These are phyloP conservation scores for Metalampra italica DNA, from an alignment of 2,888 invertebrate species.

Conservation along the genomic window DNA sequence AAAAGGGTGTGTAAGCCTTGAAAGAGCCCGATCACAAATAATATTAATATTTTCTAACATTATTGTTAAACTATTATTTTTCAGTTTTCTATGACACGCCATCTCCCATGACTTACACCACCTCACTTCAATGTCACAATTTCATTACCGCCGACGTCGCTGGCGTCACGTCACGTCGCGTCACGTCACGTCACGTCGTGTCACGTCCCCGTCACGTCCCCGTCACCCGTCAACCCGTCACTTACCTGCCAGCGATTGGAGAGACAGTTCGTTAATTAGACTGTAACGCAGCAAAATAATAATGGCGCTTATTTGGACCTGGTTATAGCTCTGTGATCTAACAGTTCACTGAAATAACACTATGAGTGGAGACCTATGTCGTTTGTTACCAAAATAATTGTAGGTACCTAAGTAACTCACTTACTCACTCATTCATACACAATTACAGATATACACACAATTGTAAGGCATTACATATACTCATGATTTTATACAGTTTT, in stretches of 20 bases:
- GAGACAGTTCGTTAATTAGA: constrained; percentile 61
- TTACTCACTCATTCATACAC: no score
- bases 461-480: no score
- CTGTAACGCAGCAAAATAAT: constrained; percentile 26
- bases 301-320: not conserved
- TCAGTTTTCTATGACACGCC: no score
- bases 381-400: no score
- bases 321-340: constrained; percentile 1
- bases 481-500: no score
- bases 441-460: no score
- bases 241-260: constrained; percentile 33
- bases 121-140: constrained; percentile 55
- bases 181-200: constrained; percentile 31
- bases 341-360: not conserved
- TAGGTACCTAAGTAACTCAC: no score
- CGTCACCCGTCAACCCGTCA: constrained; percentile 28
- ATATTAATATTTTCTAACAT: no score
- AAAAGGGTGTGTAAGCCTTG: no score
- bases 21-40: no score
- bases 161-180: constrained; percentile 39
- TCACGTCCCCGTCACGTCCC: constrained; percentile 17
- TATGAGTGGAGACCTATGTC: no score
- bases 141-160: constrained; percentile 62
- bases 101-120: constrained; percentile 15
- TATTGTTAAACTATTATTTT: no score